phyloP scores from a whole-genome alignment of 2,797 vertebrate genomes.

The Macropus fuliginosus region DNA sequence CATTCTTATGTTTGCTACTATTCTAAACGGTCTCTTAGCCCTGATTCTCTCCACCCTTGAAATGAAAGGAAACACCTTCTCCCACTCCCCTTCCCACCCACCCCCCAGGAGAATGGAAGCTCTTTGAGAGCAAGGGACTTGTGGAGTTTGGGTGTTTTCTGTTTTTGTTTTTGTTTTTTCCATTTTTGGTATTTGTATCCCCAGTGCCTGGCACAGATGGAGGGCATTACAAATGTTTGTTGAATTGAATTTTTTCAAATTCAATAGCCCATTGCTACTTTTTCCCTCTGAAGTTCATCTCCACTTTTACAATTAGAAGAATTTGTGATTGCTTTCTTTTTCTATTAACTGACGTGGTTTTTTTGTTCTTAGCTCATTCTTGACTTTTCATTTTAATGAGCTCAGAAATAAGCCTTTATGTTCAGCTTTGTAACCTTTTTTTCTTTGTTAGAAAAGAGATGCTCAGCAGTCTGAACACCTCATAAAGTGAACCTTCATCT shows the following conservation, averaged over 20 bases:
- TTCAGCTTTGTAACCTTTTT: slow-evolving; percentile 63
- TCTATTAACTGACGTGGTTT: slow-evolving; percentile 56
- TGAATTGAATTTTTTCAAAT: slow-evolving; percentile 61
- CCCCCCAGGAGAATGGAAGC: neutral
- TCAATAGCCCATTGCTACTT: slow-evolving; percentile 64
- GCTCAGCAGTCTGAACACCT: slow-evolving; percentile 54
- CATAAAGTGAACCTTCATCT: slow-evolving; percentile 16
- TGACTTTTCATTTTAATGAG: slow-evolving; percentile 64
- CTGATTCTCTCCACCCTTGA: slow-evolving; percentile 71
- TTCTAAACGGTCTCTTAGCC: slow-evolving; percentile 69
- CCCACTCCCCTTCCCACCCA: no score
- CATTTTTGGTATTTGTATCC: neutral
- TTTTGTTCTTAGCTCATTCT: slow-evolving; percentile 68
- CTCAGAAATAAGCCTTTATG: slow-evolving; percentile 58
- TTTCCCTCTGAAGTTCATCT: slow-evolving; percentile 74
- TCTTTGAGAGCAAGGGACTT: neutral
- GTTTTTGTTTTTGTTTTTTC: neutral
- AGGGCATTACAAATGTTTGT: neutral
- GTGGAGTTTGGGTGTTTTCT: neutral
- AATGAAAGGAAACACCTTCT: slow-evolving; percentile 65
- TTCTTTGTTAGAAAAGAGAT: slow-evolving; percentile 41
- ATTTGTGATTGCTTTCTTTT: slow-evolving; percentile 68
- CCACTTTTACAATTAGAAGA: slow-evolving; percentile 76
- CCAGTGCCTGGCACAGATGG: neutral
- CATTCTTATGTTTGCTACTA: slow-evolving; percentile 12